Percentiles rank a stretch among this genome's conserved stretches.
phyloP scores from a whole-genome alignment of 2,797 vertebrate genomes.

The Pipistrellus nathusii region DNA sequence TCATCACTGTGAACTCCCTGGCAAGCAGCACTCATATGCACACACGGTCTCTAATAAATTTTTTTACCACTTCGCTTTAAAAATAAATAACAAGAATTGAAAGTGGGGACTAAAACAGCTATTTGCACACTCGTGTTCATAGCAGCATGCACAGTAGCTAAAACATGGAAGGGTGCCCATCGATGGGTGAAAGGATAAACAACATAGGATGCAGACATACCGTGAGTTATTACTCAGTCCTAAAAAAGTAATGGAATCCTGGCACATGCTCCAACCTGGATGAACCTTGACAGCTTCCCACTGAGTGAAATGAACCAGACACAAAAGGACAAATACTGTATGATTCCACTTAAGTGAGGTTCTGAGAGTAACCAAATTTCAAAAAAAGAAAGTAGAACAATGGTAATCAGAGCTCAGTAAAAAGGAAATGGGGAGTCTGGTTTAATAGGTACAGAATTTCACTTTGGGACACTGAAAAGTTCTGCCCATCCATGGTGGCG shows the following conservation, averaged over 20 bases:
- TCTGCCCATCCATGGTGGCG: background rate
- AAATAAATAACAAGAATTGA: background rate
- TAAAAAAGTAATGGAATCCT: background rate
- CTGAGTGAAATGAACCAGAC: background rate
- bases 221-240: background rate
- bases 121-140: background rate
- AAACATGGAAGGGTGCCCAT: background rate
- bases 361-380: background rate
- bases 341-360: background rate
- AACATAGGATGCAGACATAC: background rate
- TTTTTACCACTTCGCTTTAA: background rate
- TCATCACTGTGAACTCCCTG: background rate
- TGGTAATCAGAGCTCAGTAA: background rate
- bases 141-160: background rate
- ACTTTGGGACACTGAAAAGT: background rate
- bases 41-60: background rate
- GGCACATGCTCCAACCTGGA: background rate
- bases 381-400: background rate
- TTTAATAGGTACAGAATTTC: background rate
- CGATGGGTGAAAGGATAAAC: background rate
- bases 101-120: background rate
- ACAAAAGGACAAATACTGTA: background rate
- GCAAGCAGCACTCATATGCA: background rate
- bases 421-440: background rate
- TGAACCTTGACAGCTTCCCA: background rate